Base-by-base conservation (phyloP, 2,113 vertebrate species). In the Mastomys natalensis region DNA sequence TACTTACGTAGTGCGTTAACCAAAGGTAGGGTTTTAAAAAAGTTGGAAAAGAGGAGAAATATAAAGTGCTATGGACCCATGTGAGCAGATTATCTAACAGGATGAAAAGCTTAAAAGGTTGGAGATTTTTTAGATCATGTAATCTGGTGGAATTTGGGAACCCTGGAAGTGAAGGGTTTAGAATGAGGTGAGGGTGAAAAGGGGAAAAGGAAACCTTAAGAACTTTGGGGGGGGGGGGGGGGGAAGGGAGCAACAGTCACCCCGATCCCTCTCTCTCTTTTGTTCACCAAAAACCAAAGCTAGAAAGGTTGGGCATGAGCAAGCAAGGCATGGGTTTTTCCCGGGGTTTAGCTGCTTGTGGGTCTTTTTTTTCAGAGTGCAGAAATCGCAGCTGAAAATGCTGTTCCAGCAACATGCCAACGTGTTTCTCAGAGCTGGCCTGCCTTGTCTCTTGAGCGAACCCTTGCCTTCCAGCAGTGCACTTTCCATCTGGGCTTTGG, bases 171-270 rank as follows among this genome's bases (percentile, higher is more conserved):
- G 68, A n/a, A 84, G 60, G 72, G 31, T 74, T 77, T 92, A 26
- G 53, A 94, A 58, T 51, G 87, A 95, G 29, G 34, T 66, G 40
- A 93, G 12, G 40, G 22, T 91, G 74, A 93, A 84, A 86, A 87
- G n/a, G 74, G 34, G 86, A 40, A 64, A 60, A 16, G 86, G 64
- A n/a, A 87, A 7, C 19, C 73, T 58, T 45, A 29, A 8, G 58
- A 84, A 64, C 40, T 73, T 51, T 70, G 40, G 91, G 64, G 48
- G 37, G 77, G 80, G 37, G 10, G 73, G 62, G 6, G 40, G 66
- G 48, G 74, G 19, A 73, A 94, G 81, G 89, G 62, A 89, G 43
- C 48, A 89, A 95, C 43, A 48, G 26, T n/a, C 24, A 0, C 26
- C 74, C 9, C 40, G 62, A 81, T 29, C 62, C 80, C 64, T 93